Conservation (phyloP, 64 coral and sea anemone genomes). For the Trachythela sp. region DNA sequence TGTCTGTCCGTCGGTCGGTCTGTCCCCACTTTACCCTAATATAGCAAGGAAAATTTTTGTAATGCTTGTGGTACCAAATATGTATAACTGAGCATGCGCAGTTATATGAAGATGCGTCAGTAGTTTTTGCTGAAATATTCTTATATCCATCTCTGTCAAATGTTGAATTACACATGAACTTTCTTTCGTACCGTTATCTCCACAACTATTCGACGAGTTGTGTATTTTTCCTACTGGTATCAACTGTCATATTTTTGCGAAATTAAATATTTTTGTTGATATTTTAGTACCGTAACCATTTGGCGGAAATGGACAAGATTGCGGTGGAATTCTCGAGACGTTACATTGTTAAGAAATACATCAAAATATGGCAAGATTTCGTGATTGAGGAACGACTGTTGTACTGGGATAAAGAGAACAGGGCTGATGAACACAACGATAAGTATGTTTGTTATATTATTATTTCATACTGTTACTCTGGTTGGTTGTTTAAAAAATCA, state of each 20-base stretch:
- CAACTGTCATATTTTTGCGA: not conserved
- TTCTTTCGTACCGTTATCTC: no score
- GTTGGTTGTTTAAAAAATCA: not conserved
- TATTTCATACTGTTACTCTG: not conserved
- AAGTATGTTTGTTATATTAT: conserved; percentile 31
- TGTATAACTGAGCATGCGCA: no score
- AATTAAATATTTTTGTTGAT: not conserved
- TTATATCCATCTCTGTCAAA: no score
- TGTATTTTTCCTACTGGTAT: not conserved
- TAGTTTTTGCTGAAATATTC: no score
- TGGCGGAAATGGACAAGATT: conserved; percentile 61
- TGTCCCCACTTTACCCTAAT: no score
- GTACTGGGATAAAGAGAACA: conserved; percentile 88
- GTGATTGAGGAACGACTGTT: conserved; percentile 85
- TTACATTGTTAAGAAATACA: conserved; percentile 68
- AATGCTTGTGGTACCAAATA: no score
- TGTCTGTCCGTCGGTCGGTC: no score
- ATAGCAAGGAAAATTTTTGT: no score
- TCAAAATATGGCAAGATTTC: conserved; percentile 73
- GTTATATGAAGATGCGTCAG: no score
- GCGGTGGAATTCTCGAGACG: conserved; percentile 72
- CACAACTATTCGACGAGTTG: not conserved
- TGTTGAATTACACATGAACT: no score
- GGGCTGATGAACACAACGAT: conserved; percentile 72
- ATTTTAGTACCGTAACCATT: conserved; percentile 75